Evolutionary conservation across 2,888 invertebrate species (phyloP).

Genomic region (Trisateles emortualis): DNA sequence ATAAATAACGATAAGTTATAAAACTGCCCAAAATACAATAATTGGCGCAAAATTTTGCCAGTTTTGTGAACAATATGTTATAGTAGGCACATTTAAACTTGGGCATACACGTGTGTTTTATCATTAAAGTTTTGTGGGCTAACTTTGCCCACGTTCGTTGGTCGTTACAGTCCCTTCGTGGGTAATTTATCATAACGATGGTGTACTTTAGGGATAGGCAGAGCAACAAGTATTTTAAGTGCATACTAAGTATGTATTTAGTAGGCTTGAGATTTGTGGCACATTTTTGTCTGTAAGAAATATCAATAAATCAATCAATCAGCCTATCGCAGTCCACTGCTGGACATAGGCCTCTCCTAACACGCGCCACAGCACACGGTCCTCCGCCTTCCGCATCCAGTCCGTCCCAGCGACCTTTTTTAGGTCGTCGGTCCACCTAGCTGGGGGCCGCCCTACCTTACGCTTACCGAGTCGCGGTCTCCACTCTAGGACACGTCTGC

Average conservation of each 20-base stretch:
- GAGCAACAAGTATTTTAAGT: not conserved
- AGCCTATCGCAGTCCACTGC: too few species aligned
- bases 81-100: conserved; percentile 7
- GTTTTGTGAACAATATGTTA: conserved; percentile 28
- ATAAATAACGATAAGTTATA: conserved; percentile 31
- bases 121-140: conserved; percentile 22
- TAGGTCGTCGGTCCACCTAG: too few species aligned
- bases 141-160: conserved; percentile 27
- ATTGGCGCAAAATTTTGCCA: conserved; percentile 22
- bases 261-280: not conserved
- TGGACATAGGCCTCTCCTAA: too few species aligned
- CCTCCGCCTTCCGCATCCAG: too few species aligned
- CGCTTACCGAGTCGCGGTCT: too few species aligned
- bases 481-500: too few species aligned
- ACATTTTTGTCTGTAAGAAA: too few species aligned
- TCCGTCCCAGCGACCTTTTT: too few species aligned
- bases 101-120: conserved; percentile 12
- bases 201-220: not conserved
- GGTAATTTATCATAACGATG: conserved; percentile 5
- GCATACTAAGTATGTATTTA: not conserved
- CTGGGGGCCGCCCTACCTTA: too few species aligned
- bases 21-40: conserved; percentile 25
- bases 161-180: conserved; percentile 3
- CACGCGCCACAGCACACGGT: too few species aligned
- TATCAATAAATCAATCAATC: too few species aligned